Base-by-base conservation (phyloP, 2,797 vertebrate species). In the Propithecus deckenii region DNA sequence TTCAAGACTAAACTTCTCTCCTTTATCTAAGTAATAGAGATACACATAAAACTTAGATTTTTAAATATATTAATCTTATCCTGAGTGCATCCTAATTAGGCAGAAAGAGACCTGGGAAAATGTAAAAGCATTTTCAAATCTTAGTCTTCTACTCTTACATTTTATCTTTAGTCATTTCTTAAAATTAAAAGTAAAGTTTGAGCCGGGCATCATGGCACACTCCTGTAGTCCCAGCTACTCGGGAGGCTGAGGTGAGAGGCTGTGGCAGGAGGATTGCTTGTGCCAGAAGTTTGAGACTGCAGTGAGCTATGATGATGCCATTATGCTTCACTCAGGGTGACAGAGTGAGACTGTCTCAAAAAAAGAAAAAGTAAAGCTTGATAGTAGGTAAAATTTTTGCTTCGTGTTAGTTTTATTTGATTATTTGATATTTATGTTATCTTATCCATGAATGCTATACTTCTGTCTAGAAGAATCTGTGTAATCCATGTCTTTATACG, bases 31-130 rank as follows among this genome's bases (percentile, higher is more conserved):
- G 14, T 25, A 38, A 80, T 50, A 7, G 22, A 86, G 22, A 71
- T 50, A 32, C 4, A 22, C 57, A n/a, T 12, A 63, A 55, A 88
- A 85, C 6, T 43, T 87, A 65, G 13, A 67, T 48, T 83, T 78
- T 78, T 63, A n/a, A 65, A 57, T 55, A 20, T 65, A 48, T 61
- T 72, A 43, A 50, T 35, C 17, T 79, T 71, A 6, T 11, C 43
- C 22, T 79, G 17, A 57, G 25, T 30, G 23, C 1, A 61, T 89
- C 12, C 11, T n/a, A 10, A 48, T 63, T 69, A 95, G 18, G 12
- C 22, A 48, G 9, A 0, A 63, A 43, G 61, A 22, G 1, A 32
- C 3, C 1, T 32, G 17, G 4, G 1, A 10, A 78, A 3, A 28
- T n/a, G 0, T n/a, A 50, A 50, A 83, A 59, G 1, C 2, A 32